Base-by-base conservation (phyloP, 2,113 vertebrate genomes). In the Noctilio leporinus region DNA sequence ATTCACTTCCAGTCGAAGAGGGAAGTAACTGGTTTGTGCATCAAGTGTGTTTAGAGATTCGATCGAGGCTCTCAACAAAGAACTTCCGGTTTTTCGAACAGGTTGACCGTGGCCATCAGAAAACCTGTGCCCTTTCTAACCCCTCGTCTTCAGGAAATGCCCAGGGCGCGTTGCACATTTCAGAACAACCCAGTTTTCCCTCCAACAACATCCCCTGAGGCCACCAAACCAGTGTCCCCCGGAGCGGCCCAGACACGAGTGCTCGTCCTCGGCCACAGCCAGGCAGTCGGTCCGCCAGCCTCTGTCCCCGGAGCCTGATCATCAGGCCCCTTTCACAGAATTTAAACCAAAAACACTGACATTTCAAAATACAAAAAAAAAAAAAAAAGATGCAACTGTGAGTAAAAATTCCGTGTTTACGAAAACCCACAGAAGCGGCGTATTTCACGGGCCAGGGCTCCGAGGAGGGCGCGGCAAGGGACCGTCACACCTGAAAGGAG, bases 381-480 rank as follows among this genome's bases (percentile, higher is more conserved):
- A 97, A 98, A 84, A 98, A 98, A 98, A 98, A 95, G 88, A 96
- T 96, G 95, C 95, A 96, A 95, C 86, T 77, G 96, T 97, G 97
- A 93, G 95, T 92, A 93, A 87, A 93, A 97, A 94, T 93, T 72
- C 93, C 92, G 94, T 88, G 93, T 93, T 96, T 94, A 97, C 96
- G 67, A 96, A 97, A 97, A 97, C 97, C 94, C 97, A 97, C 97
- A 95, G 91, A 97, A 97, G 67, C 94, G 97, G 98, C 98, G 97
- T 97, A 98, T 97, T 96, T 97, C 96, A 17, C 93, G 97, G 96
- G 91, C 96, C 47, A 86, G 96, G 93, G 96, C 91, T 97, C 94
- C 92, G 95, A 89, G 94, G 95, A 96, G 95, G 96, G 93, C 75
- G 92, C 51, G 89, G 92, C 82, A 85, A 51, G 95, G 95, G 95